Evolutionary conservation across 2,888 invertebrate genomes (phyloP).

Genomic region (Ormyrus nitidulus): DNA sequence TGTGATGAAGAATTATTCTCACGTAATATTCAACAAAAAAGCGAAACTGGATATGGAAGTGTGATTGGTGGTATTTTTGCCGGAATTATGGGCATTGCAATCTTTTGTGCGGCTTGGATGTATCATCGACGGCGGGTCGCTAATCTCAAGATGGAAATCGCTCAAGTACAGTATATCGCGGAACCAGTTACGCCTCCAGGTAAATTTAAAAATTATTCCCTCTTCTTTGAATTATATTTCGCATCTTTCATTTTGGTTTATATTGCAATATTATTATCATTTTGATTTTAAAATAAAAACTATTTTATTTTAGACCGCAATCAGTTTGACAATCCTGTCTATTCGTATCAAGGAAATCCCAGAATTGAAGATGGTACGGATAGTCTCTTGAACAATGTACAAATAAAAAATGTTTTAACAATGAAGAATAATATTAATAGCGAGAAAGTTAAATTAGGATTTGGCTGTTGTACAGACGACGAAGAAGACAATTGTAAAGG

Average conservation of each 20-base stretch:
- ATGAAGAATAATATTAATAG: conserved; percentile 69
- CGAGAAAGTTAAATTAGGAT: conserved; percentile 71
- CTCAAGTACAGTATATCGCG: conserved; percentile 91
- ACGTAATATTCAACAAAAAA: conserved; percentile 66
- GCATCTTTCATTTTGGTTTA: no score
- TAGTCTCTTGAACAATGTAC: conserved; percentile 75
- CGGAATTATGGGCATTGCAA: conserved; percentile 82
- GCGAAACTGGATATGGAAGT: conserved; percentile 72
- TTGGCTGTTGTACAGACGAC: conserved; percentile 73
- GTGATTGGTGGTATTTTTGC: conserved; percentile 79
- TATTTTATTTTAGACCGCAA: conserved; percentile 80
- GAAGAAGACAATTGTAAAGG: conserved; percentile 77
- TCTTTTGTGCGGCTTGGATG: conserved; percentile 81
- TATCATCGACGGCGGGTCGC: conserved; percentile 89
- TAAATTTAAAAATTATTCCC: conserved; percentile 62
- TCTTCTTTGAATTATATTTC: neutral
- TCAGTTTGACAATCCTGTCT: conserved; percentile 95
- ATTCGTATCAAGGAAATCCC: conserved; percentile 81
- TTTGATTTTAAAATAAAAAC: neutral
- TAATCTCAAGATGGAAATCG: conserved; percentile 90
- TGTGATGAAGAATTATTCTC: conserved; percentile 79
- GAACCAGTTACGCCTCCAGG: conserved; percentile 83
- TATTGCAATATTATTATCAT: neutral
- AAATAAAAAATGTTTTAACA: conserved; percentile 71
- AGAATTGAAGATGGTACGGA: conserved; percentile 73